Evolutionary conservation across 2,888 invertebrate species (phyloP).

Genomic region (Pteria penguin): DNA sequence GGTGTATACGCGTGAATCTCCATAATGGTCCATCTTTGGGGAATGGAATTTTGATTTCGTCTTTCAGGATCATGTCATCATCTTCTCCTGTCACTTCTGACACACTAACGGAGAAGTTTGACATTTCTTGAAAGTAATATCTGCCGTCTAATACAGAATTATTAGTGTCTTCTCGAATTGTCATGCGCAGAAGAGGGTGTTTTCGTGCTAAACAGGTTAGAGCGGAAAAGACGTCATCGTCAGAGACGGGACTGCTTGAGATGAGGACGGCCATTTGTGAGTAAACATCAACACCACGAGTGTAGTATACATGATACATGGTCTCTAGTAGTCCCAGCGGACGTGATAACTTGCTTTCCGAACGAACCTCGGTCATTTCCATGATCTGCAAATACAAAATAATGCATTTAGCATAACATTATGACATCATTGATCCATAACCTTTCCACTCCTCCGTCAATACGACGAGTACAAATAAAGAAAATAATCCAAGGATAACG

Average conservation of each 20-base stretch:
- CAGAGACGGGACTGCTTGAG: not conserved
- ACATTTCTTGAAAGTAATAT: conserved; percentile 29
- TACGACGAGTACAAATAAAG: too few relatives aligned
- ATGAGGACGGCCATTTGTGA: conserved; percentile 23
- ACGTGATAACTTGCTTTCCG: conserved; percentile 3
- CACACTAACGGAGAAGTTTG: not conserved
- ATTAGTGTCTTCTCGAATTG: conserved; percentile 1
- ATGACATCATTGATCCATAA: too few relatives aligned
- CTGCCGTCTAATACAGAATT: not conserved
- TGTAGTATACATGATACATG: conserved; percentile 36
- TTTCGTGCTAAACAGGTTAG: conserved; percentile 18
- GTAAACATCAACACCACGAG: conserved; percentile 29
- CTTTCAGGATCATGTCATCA: conserved; percentile 9
- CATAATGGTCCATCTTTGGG: conserved; percentile 26
- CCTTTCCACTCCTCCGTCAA: too few relatives aligned
- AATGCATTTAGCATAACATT: too few relatives aligned
- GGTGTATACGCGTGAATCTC: conserved; percentile 15
- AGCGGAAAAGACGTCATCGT: conserved; percentile 4
- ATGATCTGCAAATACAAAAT: too few relatives aligned
- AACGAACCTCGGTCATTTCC: too few relatives aligned
- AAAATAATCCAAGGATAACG: too few relatives aligned
- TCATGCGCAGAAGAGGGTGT: conserved; percentile 32
- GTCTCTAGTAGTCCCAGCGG: conserved; percentile 32
- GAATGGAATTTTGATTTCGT: conserved; percentile 10
- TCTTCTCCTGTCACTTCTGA: not conserved